Conservation (phyloP, 2,888 invertebrate species). For the Pecten maximus region DNA sequence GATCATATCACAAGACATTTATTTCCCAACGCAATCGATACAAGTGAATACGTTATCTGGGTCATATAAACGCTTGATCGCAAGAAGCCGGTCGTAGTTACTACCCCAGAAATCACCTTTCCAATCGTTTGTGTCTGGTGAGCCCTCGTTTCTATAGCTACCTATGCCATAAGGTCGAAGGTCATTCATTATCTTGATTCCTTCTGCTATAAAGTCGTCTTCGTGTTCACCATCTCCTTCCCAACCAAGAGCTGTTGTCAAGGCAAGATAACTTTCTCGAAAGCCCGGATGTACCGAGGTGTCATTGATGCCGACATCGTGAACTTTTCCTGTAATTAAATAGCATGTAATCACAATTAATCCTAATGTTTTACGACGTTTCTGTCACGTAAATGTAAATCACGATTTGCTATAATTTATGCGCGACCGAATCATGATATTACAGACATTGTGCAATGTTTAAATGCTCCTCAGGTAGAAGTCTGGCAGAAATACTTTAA, state of each 20-base stretch:
- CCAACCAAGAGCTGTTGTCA: slow-evolving; percentile 50
- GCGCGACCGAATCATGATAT: too few species aligned
- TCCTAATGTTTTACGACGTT: too few species aligned
- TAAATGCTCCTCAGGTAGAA: too few species aligned
- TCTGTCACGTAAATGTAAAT: too few species aligned
- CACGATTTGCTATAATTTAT: too few species aligned
- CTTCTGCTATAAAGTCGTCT: slow-evolving; percentile 1
- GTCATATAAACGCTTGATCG: slow-evolving; percentile 63
- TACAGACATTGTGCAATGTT: too few species aligned
- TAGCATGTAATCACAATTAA: too few species aligned
- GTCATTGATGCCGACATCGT: slow-evolving; percentile 35
- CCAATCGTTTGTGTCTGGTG: slow-evolving; percentile 64
- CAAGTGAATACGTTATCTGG: slow-evolving; percentile 65
- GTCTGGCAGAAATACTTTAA: too few species aligned
- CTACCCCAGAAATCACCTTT: slow-evolving; percentile 68
- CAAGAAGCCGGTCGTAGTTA: slow-evolving; percentile 62
- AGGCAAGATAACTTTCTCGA: slow-evolving; percentile 50
- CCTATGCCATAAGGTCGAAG: slow-evolving; percentile 60
- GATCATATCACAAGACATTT: too few species aligned
- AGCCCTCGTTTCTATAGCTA: slow-evolving; percentile 67
- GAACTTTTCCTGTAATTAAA: slow-evolving; percentile 53
- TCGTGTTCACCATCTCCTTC: neutral
- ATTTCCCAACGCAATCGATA: slow-evolving; percentile 70
- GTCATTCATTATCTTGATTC: slow-evolving; percentile 41
- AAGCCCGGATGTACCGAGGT: slow-evolving; percentile 58